Base-by-base conservation (phyloP, 2,888 invertebrate genomes). In the Drosophila subsilvestris region DNA sequence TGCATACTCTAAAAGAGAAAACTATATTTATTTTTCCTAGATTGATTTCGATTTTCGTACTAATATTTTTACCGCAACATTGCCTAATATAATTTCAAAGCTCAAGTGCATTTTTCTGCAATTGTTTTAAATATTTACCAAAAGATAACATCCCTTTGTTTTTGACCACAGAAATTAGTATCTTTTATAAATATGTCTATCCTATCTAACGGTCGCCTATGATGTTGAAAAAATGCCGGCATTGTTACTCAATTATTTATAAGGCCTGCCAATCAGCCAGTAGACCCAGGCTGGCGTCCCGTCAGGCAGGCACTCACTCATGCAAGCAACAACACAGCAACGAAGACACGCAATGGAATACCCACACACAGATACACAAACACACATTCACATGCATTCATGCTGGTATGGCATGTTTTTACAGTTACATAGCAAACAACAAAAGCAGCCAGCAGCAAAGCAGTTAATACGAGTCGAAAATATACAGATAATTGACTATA, bases 391-490 rank as follows among this genome's bases (percentile, higher is more conserved):
- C 37, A 60, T 20, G 48, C 65, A 62, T 56, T 57, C 27, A 62
- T 57, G 65, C 54, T 68, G 51, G 57, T 20, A 27, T 55, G 61
- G 63, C 69, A 51, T 86, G 87, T 85, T 85, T 85, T 86, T 81
- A 84, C 80, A 82, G 86, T 82, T 79, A 75, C 85, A 85, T 71
- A 74, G 85, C 73, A 82, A 80, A 85, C 76, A 75, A 75, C 75
- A 61, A 58, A 37, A 54, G 57, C 55, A 25, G 37, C 20, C 50
- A 54, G 37, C 37, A 37, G 37, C 44, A 48, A 44, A 29, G 54
- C 53, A 60, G 57, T 45, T 62, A 51, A 61, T 37, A 7, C n/a
- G 43, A 48, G 27, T 17, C 5, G 27, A 32, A 18, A n/a, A 7
- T 6, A n/a, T 37, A 37, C n/a, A n/a, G n/a, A n/a, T 2, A 37